Conservation (phyloP, 2,888 invertebrate species). For the Anthophora plumipes region DNA sequence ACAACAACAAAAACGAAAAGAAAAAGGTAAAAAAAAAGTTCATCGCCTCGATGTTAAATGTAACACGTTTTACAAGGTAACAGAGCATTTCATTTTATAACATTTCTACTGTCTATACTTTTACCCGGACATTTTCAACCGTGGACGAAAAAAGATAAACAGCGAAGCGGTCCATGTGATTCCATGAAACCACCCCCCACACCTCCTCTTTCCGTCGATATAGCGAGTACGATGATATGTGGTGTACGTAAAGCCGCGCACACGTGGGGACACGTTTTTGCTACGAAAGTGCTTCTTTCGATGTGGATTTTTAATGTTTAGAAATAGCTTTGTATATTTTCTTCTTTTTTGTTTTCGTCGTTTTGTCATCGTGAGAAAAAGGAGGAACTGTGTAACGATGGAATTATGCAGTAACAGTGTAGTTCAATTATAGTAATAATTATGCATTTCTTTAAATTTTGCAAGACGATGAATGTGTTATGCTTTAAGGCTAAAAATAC, state of each 20-base stretch:
- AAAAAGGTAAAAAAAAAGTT: constrained; percentile 69
- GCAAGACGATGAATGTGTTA: not conserved
- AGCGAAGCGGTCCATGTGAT: constrained; percentile 33
- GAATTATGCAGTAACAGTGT: not conserved
- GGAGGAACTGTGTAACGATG: not conserved
- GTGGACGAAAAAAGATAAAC: constrained; percentile 30
- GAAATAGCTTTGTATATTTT: not conserved
- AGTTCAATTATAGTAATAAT: not conserved
- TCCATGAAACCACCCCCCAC: constrained; percentile 29
- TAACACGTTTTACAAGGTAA: constrained; percentile 77
- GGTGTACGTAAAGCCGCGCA: not conserved
- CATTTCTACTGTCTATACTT: constrained; percentile 75
- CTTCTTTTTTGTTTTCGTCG: too few species aligned
- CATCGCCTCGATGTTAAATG: constrained; percentile 78
- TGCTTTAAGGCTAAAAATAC: not conserved
- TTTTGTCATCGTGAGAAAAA: not conserved
- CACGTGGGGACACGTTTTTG: constrained; percentile 7
- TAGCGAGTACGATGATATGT: constrained; percentile 17
- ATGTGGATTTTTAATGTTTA: constrained; percentile 2
- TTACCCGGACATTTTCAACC: constrained; percentile 68
- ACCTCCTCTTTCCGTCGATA: constrained; percentile 38
- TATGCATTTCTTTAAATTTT: constrained; percentile 2
- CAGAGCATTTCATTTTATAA: constrained; percentile 78
- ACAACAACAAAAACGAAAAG: too few species aligned
- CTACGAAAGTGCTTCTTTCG: constrained; percentile 1